Base-by-base conservation (phyloP, 2,797 vertebrate species). In the Orientallactaga sibirica region DNA sequence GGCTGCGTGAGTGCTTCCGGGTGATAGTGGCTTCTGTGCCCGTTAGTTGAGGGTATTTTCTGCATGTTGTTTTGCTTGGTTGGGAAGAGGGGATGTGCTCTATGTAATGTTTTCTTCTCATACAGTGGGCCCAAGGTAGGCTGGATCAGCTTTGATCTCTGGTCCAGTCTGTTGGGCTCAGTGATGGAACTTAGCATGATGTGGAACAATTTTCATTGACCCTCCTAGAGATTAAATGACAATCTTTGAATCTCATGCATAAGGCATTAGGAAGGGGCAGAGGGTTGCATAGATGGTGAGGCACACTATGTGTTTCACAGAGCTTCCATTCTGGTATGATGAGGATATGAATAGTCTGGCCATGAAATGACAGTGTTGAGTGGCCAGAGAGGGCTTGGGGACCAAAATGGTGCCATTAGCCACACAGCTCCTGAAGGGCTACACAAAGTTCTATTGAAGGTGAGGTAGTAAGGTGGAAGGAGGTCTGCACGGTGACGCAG, bases 201-300 rank as follows among this genome's bases (percentile, higher is more conserved):
- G 27, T 84, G 37, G 68, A 74, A 87, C 74, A 78, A 62, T 92
- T 76, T 71, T 66, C 78, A 94, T 92, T 81, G 81, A 61, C n/a
- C 62, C 41, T 86, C 68, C 29, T 20, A 81, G 68, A 55, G 71
- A 85, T 77, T 78, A 80, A 91, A 25, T 92, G 22, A 89, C 75
- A 87, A 64, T 73, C n/a, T 55, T 91, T 62, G 33, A 81, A 41
- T 87, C 66, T 88, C 62, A 62, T 79, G 76, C 52, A 85, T 41
- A 41, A 80, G 66, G 85, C 76, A 27, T 61, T 33, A 61, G 41
- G 18, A 75, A 79, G 76, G 55, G 86, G 25, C 20, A 58, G 68
- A 77, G 86, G 78, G 37, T 41, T 66, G 33, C 1, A 7, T 52
- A 74, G 74, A 77, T 70, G 70, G 79, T 1, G 3, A 64, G 64